Percentiles rank a stretch among this genome's conserved stretches.
These are phyloP conservation scores for Colostygia pectinataria DNA, from an alignment of 2,888 invertebrate genomes.

Conservation along the genomic window DNA sequence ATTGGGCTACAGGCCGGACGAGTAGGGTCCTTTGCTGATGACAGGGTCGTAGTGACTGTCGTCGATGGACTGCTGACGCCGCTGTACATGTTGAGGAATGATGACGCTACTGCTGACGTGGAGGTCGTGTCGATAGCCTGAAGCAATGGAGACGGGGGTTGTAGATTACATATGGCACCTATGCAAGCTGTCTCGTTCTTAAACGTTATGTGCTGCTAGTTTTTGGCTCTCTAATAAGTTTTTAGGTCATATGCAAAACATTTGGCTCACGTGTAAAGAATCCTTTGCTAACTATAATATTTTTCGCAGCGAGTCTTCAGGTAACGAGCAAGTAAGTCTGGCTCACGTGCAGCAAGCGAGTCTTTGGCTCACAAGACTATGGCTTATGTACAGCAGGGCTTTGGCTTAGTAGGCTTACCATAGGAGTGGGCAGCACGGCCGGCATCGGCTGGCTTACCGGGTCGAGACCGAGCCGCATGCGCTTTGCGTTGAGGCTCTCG, in stretches of 20 bases:
- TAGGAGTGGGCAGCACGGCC: constrained; percentile 86
- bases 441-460: constrained; percentile 96
- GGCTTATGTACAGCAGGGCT: not conserved
- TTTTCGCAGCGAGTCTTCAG: too few species aligned
- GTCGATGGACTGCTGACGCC: constrained; percentile 73
- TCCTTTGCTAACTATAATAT: too few species aligned
- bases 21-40: constrained; percentile 30
- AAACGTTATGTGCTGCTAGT: too few species aligned
- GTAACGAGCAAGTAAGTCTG: too few species aligned
- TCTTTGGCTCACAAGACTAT: too few species aligned
- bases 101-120: constrained; percentile 79
- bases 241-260: too few species aligned
- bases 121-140: constrained; percentile 85
- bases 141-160: constrained; percentile 4
- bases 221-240: too few species aligned
- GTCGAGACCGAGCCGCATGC: constrained; percentile 97
- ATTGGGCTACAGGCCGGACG: constrained; percentile 66
- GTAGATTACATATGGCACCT: not conserved
- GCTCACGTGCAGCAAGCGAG: too few species aligned
- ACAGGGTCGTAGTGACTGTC: constrained; percentile 48
- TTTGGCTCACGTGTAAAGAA: too few species aligned
- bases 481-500: constrained; percentile 98
- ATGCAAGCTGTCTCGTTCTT: too few species aligned
- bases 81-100: constrained; percentile 78
- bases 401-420: too few species aligned